These are phyloP conservation scores for Zeuzera pyrina DNA, from an alignment of 2,888 invertebrate species.

Conservation along the genomic window DNA sequence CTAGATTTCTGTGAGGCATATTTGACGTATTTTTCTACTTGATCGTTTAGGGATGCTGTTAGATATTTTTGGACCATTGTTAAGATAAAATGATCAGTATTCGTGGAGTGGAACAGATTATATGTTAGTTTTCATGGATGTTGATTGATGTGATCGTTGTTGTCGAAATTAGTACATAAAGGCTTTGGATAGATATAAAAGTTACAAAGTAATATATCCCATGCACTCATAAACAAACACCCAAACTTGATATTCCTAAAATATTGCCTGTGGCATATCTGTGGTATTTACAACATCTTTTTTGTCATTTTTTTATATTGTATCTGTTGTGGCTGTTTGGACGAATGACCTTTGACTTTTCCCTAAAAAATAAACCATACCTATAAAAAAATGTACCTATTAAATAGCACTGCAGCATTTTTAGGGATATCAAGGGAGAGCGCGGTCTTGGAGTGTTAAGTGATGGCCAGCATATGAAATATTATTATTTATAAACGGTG, in stretches of 20 bases:
- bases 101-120: conserved; percentile 18
- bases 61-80: conserved; percentile 74
- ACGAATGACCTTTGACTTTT: too few relatives aligned
- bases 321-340: too few relatives aligned
- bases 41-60: conserved; percentile 67
- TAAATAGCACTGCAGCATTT: background rate
- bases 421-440: conserved; percentile 18
- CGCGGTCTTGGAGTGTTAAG: conserved; percentile 59
- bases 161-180: conserved; percentile 39
- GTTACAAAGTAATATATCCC: conserved; percentile 7
- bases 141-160: conserved; percentile 40
- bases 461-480: conserved; percentile 37
- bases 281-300: too few relatives aligned
- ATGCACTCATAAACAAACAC: conserved; percentile 30
- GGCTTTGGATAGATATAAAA: conserved; percentile 47
- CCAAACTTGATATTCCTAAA: conserved; percentile 18
- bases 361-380: too few relatives aligned
- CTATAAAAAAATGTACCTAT: background rate
- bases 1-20: conserved; percentile 60
- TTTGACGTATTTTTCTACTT: conserved; percentile 70
- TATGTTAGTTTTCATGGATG: conserved; percentile 53
- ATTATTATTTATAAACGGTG: conserved; percentile 45
- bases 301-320: too few relatives aligned
- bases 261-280: too few relatives aligned
- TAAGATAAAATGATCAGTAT: conserved; percentile 66